Base-by-base conservation (phyloP, 2,888 invertebrate species). In the Pammene aurita region DNA sequence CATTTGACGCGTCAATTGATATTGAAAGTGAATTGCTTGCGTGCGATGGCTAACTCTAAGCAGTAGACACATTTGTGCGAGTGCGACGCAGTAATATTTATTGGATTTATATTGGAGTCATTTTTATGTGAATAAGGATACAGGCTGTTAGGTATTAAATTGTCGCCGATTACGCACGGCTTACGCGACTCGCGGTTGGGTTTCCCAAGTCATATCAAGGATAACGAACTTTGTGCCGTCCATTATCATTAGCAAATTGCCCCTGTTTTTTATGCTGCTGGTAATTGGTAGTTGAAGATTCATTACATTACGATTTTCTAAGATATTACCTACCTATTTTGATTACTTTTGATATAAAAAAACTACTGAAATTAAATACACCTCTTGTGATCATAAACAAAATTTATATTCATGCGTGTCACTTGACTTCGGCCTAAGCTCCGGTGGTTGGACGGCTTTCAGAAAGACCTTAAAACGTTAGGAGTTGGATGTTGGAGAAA, bases 191-290 rank as follows among this genome's bases (percentile, higher is more conserved):
- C 35, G 69, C 11, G 58, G 54, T 69, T 54, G 69, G 69, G 38
- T 65, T 69, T 69, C 44, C 69, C 69, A 44, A 54, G 41, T 54
- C 16, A 35, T 55, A 35, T 46, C 63, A 48, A 57, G 63, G 69
- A 65, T 65, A 60, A 38, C 44, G 55, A 54, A 60, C 60, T 68
- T 38, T 68, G 44, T 38, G 34, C 46, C 38, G 26, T 7, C 41
- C 54, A 65, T 64, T 60, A 62, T 38, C 41, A 41, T 54, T 41
- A 61, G 14, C 48, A 16, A 10, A 62, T 62, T 62, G 41, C 62
- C 26, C 62, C 41, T 48, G 46, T 60, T 61, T 52, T 26, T 62
- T 26, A 50, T 35, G 26, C n/a, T 38, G 13, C 14, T n/a, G n/a
- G 41, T 62, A 52, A 41, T 62, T 52, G 38, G 38, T 18, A 7